Base-by-base conservation (phyloP, 2,888 invertebrate genomes). In the Aethes cnicana region DNA sequence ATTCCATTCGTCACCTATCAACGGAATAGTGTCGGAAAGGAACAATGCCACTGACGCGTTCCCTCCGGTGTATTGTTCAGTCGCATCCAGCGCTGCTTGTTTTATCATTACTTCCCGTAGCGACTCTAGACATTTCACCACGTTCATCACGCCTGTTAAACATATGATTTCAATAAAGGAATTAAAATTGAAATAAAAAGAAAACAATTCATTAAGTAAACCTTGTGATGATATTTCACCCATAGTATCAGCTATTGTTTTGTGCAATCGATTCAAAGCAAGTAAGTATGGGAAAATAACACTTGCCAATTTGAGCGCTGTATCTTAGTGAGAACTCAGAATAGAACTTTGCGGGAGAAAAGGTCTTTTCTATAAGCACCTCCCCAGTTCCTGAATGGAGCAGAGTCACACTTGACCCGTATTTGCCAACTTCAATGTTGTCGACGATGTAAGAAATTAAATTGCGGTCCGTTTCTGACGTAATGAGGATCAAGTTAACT, bases 371-470 rank as follows among this genome's bases (percentile, higher is more conserved):
- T 0, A 92, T 84, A 41, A 93, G 87, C 2, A 90, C 49, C 2
- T 68, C 66, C 14, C 91, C 91, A 69, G 91, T 85, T 35, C 64
- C 74, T 1, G 91, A 93, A 57, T 91, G 91, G 6, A 93, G 74
- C 30, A 94, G 61, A 0, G 92, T 92, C 36, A 91, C 90, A 36
- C 89, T 90, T 43, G 92, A 91, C 54, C 91, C 92, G 64, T 84
- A 91, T 41, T 77, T 90, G 64, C 90, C 90, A 2, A 93, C 79
- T 58, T 92, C 91, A 26, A 91, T 61, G 53, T 86, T 83, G 50
- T 91, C 84, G 21, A 92, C 69, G 5, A 92, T 65, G 55, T 84
- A 93, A 90, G 86, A 78, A 16, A 94, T 63, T 12, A 54, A n/a
- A n/a, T 54, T 43, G 12, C 43, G 46, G 36, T 53, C 55, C 37